Conservation (phyloP, 2,113 vertebrate genomes). For the Ibidorhyncha struthersii region DNA sequence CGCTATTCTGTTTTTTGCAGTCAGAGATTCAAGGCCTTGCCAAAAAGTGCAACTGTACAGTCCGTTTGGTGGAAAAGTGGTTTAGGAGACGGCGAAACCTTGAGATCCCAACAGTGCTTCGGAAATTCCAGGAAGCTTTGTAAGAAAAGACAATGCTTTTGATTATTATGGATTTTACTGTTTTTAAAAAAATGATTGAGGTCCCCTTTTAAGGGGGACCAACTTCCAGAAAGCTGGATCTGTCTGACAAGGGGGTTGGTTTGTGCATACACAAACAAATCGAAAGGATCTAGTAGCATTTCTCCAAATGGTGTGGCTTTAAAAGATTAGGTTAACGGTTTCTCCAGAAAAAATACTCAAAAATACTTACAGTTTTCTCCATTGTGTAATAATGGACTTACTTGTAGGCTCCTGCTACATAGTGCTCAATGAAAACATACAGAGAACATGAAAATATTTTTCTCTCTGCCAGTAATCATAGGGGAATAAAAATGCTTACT, state of each 20-base stretch:
- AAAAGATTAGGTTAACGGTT: neutral
- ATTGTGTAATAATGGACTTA: neutral
- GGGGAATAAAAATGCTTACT: neutral
- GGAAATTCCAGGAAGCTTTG: constrained; percentile 94
- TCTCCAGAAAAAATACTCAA: accelerated
- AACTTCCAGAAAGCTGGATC: neutral
- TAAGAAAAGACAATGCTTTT: constrained; percentile 59
- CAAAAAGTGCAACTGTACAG: constrained; percentile 87
- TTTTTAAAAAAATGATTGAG: no score
- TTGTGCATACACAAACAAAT: neutral
- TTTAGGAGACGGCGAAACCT: constrained; percentile 86
- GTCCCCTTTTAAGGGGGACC: neutral
- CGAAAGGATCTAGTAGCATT: neutral
- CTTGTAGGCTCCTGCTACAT: neutral
- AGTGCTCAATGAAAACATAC: neutral
- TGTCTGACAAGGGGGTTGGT: neutral
- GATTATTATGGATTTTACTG: neutral
- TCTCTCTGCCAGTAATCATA: neutral
- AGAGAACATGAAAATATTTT: neutral
- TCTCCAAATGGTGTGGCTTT: neutral
- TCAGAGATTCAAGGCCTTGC: constrained; percentile 85
- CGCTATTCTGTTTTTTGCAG: constrained; percentile 63
- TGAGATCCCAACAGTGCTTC: constrained; percentile 85
- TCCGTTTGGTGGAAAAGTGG: constrained; percentile 88
- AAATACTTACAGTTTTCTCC: neutral